Evolutionary conservation across 2,113 vertebrate species (phyloP).

Genomic region (Rallus limicola): DNA sequence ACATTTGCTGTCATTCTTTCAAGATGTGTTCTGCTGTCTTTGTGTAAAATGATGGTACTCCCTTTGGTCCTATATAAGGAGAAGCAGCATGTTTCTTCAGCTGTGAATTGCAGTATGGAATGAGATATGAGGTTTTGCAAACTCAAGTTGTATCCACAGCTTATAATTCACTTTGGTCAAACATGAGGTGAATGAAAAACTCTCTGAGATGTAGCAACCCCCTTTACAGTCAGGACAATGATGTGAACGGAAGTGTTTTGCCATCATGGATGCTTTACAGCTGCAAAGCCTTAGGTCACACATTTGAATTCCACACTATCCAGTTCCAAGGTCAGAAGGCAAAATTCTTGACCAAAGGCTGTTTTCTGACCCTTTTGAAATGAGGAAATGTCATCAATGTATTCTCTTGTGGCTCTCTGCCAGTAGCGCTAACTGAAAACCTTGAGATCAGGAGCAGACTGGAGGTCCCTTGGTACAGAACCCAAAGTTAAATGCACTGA

Average conservation of each 20-base stretch:
- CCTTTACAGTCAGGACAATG: neutral
- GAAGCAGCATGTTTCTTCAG: neutral
- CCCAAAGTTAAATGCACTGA: neutral
- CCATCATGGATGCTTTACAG: neutral
- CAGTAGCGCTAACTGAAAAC: neutral
- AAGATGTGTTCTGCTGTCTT: neutral
- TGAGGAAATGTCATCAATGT: neutral
- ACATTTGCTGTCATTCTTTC: neutral
- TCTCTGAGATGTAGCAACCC: neutral
- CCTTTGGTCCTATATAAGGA: neutral
- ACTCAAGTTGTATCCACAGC: neutral
- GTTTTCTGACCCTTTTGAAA: neutral
- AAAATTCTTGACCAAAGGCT: neutral
- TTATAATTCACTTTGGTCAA: neutral
- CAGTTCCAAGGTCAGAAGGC: neutral
- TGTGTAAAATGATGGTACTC: neutral
- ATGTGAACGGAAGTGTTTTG: neutral
- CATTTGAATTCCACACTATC: neutral
- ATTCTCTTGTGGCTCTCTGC: neutral
- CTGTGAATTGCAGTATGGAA: neutral
- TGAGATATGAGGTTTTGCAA: neutral
- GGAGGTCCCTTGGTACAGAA: neutral
- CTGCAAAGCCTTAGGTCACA: neutral
- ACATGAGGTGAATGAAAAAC: neutral
- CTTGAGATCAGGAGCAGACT: neutral